Evolutionary conservation across 2,113 vertebrate genomes (phyloP).

Genomic region (Steatornis caripensis): DNA sequence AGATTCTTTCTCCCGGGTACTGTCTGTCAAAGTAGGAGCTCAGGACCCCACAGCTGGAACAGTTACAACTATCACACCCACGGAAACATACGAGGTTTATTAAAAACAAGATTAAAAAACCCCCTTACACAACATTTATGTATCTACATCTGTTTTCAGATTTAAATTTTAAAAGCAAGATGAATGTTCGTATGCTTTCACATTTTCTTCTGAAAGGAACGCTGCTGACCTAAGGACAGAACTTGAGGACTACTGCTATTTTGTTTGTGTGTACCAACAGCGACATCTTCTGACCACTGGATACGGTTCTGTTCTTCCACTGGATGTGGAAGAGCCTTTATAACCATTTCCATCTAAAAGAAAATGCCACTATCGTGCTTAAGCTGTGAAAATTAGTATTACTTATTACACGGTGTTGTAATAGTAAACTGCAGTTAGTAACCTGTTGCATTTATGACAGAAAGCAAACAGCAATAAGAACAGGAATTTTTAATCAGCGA

Average conservation of each 20-base stretch:
- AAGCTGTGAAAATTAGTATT: background rate
- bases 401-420: background rate
- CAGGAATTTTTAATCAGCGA: background rate
- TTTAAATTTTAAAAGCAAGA: background rate
- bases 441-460: background rate
- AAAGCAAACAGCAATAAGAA: background rate
- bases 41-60: background rate
- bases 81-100: background rate
- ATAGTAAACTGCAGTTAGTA: background rate
- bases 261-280: background rate
- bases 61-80: background rate
- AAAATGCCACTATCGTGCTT: background rate
- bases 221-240: background rate
- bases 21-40: background rate
- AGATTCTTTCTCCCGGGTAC: background rate
- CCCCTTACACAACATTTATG: background rate
- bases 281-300: constrained; percentile 12
- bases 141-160: background rate
- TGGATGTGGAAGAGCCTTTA: background rate
- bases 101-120: background rate
- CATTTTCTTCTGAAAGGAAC: background rate
- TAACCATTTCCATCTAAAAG: background rate
- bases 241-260: background rate
- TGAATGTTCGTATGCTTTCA: background rate
- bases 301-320: background rate